These are phyloP conservation scores for Bolinopsis microptera DNA, from an alignment of 37 sponge, comb jelly and placozoan species.

Conservation along the genomic window DNA sequence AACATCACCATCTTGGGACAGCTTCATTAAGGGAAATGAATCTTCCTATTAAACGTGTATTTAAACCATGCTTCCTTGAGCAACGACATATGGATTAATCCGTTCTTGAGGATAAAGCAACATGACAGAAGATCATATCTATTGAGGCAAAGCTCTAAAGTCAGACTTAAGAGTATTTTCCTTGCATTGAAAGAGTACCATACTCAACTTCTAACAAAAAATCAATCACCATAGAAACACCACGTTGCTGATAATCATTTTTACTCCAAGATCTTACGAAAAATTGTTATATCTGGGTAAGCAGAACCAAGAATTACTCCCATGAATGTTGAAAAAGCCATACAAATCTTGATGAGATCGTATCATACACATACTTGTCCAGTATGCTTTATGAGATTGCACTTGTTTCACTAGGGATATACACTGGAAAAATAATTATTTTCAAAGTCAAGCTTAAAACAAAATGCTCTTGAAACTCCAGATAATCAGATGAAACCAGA, in stretches of 20 bases:
- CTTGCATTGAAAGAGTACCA: background rate
- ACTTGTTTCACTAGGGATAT: slow-evolving; percentile 29
- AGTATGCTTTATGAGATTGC: slow-evolving; percentile 6
- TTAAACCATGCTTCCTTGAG: slow-evolving; percentile 42
- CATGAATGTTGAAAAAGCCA: slow-evolving; percentile 16
- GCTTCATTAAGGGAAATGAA: background rate
- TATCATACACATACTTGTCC: slow-evolving; percentile 33
- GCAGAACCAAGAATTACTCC: background rate
- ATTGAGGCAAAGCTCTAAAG: background rate
- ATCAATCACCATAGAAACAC: too few relatives aligned
- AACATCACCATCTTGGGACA: background rate
- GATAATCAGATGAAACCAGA: background rate
- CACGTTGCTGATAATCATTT: background rate
- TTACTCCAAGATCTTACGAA: background rate
- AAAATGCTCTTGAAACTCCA: background rate
- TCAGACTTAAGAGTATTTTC: background rate
- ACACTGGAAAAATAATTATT: slow-evolving; percentile 64
- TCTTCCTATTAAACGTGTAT: slow-evolving; percentile 1
- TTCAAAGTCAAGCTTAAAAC: slow-evolving; percentile 37
- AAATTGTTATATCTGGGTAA: background rate
- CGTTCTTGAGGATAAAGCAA: background rate
- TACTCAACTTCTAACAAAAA: background rate
- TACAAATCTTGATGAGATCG: background rate
- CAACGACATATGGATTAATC: slow-evolving; percentile 20
- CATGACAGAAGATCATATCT: too few relatives aligned